A percentile compares a stretch with the other conserved stretches of the same genome.
phyloP scores from a whole-genome alignment of 2,888 invertebrate species.

The Mesorhabditis spiculigera region DNA sequence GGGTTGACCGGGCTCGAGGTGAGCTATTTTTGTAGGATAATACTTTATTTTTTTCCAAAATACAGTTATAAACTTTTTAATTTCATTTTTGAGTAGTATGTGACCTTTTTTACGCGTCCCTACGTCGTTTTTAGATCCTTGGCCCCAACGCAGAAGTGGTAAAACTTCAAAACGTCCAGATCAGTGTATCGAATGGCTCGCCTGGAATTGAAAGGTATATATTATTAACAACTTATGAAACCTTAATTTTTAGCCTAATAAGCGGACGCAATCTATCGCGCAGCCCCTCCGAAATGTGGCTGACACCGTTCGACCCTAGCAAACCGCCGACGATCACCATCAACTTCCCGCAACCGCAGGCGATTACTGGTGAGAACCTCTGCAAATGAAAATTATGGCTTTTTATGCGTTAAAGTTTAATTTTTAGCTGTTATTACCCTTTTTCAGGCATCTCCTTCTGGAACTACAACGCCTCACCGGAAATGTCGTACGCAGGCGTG shows the following conservation, averaged over 20 bases:
- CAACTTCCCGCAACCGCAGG: conserved; percentile 26
- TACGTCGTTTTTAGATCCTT: neutral
- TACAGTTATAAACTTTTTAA: no score
- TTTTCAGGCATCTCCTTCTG: conserved; percentile 69
- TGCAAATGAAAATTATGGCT: neutral
- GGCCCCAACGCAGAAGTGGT: neutral
- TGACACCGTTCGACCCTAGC: conserved; percentile 56
- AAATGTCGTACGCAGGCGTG: conserved; percentile 65
- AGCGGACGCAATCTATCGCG: conserved; percentile 72
- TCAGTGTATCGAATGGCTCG: neutral
- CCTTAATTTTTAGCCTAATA: conserved; percentile 63
- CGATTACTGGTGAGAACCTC: conserved; percentile 18
- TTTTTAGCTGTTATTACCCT: neutral
- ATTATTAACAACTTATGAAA: neutral
- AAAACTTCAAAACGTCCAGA: neutral
- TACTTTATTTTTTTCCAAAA: no score
- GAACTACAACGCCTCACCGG: conserved; percentile 78
- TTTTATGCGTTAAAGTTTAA: neutral
- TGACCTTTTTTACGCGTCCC: neutral
- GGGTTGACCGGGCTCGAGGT: conserved; percentile 64
- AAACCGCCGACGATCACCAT: conserved; percentile 30
- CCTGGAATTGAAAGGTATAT: neutral
- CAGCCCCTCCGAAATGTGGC: conserved; percentile 67
- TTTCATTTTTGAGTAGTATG: no score
- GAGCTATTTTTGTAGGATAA: conserved; percentile 39